Evolutionary conservation across 2,113 vertebrate species (phyloP).

Genomic region (Azemiops feae): DNA sequence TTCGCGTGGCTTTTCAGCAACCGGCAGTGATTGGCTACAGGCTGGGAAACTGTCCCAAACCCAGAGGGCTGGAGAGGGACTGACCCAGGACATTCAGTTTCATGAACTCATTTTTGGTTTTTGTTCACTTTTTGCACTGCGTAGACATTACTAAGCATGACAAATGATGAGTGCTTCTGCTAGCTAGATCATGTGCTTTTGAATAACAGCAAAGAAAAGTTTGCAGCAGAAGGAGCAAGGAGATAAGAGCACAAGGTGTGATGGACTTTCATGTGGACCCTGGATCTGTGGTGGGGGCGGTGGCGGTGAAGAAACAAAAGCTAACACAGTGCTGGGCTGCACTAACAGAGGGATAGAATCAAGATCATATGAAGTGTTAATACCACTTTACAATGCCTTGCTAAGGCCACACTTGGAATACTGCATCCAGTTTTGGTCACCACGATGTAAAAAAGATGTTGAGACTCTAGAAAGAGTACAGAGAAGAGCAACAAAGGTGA

Average conservation of each 20-base stretch:
- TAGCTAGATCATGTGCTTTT: background rate
- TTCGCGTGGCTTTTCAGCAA: constrained; percentile 30
- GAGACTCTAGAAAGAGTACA: no score
- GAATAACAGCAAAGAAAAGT: background rate
- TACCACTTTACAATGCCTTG: no score
- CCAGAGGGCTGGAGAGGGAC: background rate
- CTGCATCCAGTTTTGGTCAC: no score
- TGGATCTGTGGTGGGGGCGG: background rate
- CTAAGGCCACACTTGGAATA: no score
- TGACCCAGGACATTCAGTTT: background rate
- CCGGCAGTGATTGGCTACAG: background rate
- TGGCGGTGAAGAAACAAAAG: background rate
- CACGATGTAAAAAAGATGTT: no score
- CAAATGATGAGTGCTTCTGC: background rate
- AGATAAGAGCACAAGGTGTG: background rate
- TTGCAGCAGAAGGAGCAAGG: background rate
- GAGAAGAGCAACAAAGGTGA: no score
- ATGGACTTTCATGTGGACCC: background rate
- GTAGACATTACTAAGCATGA: background rate
- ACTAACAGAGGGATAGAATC: no score
- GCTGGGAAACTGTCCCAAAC: background rate
- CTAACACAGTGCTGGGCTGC: no score
- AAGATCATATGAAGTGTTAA: no score
- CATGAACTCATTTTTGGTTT: background rate
- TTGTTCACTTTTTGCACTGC: background rate